Base-by-base conservation (phyloP, 1,140 invertebrate species). In the Littorina saxatilis region DNA sequence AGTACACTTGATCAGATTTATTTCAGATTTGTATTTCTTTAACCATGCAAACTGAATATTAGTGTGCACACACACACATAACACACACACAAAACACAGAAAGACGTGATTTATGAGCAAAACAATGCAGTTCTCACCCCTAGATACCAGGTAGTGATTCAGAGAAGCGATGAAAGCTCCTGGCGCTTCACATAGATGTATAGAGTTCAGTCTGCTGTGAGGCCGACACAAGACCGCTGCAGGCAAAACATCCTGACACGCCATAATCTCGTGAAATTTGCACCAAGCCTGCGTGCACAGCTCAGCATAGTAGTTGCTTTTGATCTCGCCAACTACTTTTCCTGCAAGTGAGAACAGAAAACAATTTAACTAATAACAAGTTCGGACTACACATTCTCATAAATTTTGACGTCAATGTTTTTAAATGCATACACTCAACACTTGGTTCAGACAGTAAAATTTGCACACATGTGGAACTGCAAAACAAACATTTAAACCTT, bases 171-270 rank as follows among this genome's bases (percentile, higher is more conserved):
- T 94, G 91, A 99, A 99, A 0, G 97, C 98, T 13, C 98, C 98
- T 2, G 98, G 98, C 27, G 97, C 98, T 93, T 99, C 98, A 93
- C 98, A 99, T 1, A 99, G 92, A 93, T 99, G 98, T 3, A 98
- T 88, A 13, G 95, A 95, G 63, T 94, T 94, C 1, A 98, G 94
- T 27, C 37, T 43, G 1, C 78, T 43, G 0, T 84, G n/a, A 17
- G 80, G 52, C 17, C 2, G n/a, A 7, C 0, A 27, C 76, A 27
- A n/a, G 17, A 66, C 55, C 11, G 37, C 1, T 2, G 52, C 40
- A 0, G 76, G 70, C 58, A 97, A 88, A 20, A 96, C 84, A 4
- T 92, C 90, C 92, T 94, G 97, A 15, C 92, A 94, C 39, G 92
- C 94, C 1, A 96, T 89, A 84, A 96, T 96, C 93, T 99, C 97